Percentiles rank a stretch among this genome's conserved stretches.
Conservation (phyloP, 2,113 vertebrate species). For the Tupaia chinensis region DNA sequence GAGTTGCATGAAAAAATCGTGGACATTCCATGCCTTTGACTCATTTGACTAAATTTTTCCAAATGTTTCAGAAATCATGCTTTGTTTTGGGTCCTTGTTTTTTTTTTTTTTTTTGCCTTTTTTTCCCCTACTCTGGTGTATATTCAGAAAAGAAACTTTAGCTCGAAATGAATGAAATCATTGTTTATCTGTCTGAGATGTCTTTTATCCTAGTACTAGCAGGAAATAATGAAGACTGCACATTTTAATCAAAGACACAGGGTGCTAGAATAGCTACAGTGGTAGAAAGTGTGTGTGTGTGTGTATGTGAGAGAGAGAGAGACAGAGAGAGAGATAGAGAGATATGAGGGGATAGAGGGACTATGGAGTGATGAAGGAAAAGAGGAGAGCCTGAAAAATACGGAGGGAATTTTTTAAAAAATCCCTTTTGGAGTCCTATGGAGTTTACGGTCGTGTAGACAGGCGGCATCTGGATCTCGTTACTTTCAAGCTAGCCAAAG, state of each 20-base stretch:
- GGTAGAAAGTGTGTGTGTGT: constrained; percentile 37
- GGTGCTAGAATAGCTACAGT: constrained; percentile 44
- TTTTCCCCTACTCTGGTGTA: constrained; percentile 30
- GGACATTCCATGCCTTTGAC: constrained; percentile 85
- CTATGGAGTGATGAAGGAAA: neutral
- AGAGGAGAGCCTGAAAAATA: neutral
- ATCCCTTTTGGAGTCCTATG: constrained; percentile 70
- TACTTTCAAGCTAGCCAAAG: constrained; percentile 86
- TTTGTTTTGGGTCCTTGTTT: constrained; percentile 55
- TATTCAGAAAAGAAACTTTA: constrained; percentile 71
- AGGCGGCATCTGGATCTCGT: constrained; percentile 89
- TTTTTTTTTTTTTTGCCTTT: too few relatives aligned
- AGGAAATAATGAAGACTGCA: constrained; percentile 48
- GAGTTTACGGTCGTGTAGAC: constrained; percentile 80
- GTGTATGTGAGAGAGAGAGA: neutral
- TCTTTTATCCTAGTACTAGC: constrained; percentile 56
- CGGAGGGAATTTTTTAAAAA: neutral
- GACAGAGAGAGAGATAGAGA: neutral
- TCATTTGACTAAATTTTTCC: constrained; percentile 83
- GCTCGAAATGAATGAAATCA: constrained; percentile 69
- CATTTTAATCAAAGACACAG: neutral
- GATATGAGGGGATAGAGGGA: neutral
- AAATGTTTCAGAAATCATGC: constrained; percentile 65
- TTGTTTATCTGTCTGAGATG: neutral
- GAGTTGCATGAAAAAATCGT: constrained; percentile 80